These are phyloP conservation scores for Craseonycteris thonglongyai DNA, from an alignment of 2,113 vertebrate species.

Conservation along the genomic window DNA sequence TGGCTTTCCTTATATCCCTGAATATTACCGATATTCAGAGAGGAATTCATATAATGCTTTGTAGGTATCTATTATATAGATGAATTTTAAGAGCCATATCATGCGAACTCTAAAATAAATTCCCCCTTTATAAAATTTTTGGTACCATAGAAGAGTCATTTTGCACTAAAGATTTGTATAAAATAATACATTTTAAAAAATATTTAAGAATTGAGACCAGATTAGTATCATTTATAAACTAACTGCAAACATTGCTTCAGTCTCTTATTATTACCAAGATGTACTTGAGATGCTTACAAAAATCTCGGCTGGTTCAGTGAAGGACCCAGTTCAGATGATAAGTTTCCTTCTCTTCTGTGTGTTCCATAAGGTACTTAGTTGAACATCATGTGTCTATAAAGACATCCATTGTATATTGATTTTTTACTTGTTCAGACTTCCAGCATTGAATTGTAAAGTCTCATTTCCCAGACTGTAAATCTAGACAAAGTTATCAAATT, in stretches of 20 bases:
- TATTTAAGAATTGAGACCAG: background rate
- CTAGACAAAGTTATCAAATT: slow-evolving; percentile 31
- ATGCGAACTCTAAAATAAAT: background rate
- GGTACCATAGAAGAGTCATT: background rate
- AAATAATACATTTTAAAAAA: background rate
- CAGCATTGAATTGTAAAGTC: background rate
- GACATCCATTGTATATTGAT: background rate
- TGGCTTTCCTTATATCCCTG: background rate
- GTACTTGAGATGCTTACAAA: background rate
- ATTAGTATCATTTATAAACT: background rate
- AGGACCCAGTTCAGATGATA: background rate
- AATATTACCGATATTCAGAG: background rate
- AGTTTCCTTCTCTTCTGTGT: background rate
- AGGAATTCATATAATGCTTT: background rate
- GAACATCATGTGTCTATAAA: background rate
- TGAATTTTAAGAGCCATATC: background rate
- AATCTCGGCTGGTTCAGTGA: background rate
- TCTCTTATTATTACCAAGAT: too few relatives aligned
- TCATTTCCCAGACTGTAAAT: slow-evolving; percentile 28
- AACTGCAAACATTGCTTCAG: background rate
- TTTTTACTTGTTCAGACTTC: slow-evolving; percentile 20
- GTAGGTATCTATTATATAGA: background rate
- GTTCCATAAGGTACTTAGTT: background rate
- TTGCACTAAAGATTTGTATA: background rate
- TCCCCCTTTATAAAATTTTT: background rate